Conservation (phyloP, 2,888 invertebrate species). For the Polyploca ridens region DNA sequence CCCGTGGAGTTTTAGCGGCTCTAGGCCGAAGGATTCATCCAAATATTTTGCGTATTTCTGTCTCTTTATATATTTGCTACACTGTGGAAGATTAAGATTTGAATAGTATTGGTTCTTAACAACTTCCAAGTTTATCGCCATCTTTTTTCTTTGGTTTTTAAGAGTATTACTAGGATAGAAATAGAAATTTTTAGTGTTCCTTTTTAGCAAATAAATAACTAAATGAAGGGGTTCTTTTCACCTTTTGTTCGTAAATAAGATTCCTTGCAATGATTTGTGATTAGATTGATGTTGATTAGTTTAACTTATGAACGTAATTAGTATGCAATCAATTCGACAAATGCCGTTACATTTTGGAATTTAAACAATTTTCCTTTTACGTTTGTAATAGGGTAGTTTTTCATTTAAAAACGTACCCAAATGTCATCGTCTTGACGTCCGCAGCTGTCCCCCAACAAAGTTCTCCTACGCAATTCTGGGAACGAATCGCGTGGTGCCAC, state of each 20-base stretch:
- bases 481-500: constrained; percentile 62
- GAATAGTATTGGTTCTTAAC: no score
- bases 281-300: background rate
- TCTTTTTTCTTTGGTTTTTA: no score
- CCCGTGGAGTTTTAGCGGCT: constrained; percentile 32
- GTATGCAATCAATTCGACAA: background rate
- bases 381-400: background rate
- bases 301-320: background rate
- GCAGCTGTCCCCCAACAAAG: constrained; percentile 38
- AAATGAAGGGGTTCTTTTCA: no score
- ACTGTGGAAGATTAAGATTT: constrained; percentile 39
- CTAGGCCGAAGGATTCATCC: constrained; percentile 61
- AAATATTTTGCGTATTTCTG: constrained; percentile 59
- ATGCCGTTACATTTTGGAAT: background rate
- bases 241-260: background rate
- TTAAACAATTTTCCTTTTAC: background rate
- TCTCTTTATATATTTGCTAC: constrained; percentile 51
- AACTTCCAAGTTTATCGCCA: no score
- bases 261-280: background rate
- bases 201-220: no score
- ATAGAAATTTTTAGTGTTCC: no score
- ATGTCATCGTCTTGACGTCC: constrained; percentile 43
- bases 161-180: no score
- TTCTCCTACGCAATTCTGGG: constrained; percentile 52
- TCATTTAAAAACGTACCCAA: constrained; percentile 50